Conservation (phyloP, 2,113 vertebrate genomes). For the Edolisoma coerulescens region DNA sequence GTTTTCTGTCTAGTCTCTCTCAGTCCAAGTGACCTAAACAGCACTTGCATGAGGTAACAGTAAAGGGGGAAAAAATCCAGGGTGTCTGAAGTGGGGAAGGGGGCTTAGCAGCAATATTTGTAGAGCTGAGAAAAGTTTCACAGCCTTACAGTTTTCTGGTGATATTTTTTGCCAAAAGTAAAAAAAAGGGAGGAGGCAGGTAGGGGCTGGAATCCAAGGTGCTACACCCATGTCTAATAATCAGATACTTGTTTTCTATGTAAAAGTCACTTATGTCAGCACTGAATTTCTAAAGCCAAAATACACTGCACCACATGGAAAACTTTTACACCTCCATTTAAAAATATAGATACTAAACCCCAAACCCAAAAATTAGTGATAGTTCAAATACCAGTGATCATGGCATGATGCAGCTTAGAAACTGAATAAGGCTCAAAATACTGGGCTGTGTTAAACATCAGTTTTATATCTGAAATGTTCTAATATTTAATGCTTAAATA, state of each 20-base stretch:
- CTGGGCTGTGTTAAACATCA: neutral
- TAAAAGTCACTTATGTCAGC: neutral
- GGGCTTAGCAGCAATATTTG: rapidly evolving
- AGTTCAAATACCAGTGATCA: neutral
- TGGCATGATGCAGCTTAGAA: neutral
- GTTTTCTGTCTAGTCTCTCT: neutral
- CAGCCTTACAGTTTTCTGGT: neutral
- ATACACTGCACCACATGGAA: neutral
- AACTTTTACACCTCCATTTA: neutral
- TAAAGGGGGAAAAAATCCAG: neutral
- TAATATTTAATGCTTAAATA: neutral
- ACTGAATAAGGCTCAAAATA: neutral
- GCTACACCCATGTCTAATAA: neutral
- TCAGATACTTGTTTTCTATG: neutral
- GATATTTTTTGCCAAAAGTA: neutral
- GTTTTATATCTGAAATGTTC: neutral
- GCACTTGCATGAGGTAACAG: neutral
- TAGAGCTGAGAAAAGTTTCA: neutral
- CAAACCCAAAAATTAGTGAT: neutral
- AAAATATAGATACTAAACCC: neutral
- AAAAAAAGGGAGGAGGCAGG: too few species aligned
- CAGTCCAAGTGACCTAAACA: neutral
- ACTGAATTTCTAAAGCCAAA: neutral
- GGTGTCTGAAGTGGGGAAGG: rapidly evolving
- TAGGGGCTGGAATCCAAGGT: neutral